Conservation (phyloP, 2,113 vertebrate genomes). For the Gymnorhina tibicen region DNA sequence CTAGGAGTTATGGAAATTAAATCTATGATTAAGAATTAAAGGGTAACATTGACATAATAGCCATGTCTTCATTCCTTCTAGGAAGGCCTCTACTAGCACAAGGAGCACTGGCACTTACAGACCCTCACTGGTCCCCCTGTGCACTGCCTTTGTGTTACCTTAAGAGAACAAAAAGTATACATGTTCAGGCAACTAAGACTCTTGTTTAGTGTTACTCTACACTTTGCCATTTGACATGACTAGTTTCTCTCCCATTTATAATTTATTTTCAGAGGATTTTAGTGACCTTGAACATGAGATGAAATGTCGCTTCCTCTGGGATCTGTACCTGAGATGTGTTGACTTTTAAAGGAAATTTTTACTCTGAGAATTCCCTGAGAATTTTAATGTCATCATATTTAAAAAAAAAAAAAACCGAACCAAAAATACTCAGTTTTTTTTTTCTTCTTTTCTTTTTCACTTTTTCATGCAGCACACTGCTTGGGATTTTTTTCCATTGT, state of each 20-base stretch:
- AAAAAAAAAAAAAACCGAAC: neutral
- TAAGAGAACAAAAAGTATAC: neutral
- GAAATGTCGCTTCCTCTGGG: slow-evolving; percentile 7
- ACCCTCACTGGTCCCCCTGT: neutral
- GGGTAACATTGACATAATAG: neutral
- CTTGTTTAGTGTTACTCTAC: neutral
- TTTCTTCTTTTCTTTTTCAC: neutral
- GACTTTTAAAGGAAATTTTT: slow-evolving; percentile 41
- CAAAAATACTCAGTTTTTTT: neutral
- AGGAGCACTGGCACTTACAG: neutral
- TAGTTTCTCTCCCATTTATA: neutral
- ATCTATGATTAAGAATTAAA: neutral
- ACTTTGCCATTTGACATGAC: neutral
- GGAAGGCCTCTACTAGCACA: neutral
- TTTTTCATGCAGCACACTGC: neutral
- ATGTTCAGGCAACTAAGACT: neutral
- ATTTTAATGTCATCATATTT: slow-evolving; percentile 41
- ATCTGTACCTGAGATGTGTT: slow-evolving; percentile 20
- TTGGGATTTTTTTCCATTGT: neutral
- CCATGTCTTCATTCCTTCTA: neutral
- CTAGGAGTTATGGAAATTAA: neutral
- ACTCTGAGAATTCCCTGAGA: neutral
- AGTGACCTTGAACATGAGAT: slow-evolving; percentile 51
- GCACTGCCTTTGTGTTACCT: neutral
- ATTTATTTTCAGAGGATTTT: slow-evolving; percentile 53